Percentiles rank a stretch among this genome's conserved stretches.
Conservation (phyloP, 53 echinoderm and acorn worm genomes). For the Henricia sp. region DNA sequence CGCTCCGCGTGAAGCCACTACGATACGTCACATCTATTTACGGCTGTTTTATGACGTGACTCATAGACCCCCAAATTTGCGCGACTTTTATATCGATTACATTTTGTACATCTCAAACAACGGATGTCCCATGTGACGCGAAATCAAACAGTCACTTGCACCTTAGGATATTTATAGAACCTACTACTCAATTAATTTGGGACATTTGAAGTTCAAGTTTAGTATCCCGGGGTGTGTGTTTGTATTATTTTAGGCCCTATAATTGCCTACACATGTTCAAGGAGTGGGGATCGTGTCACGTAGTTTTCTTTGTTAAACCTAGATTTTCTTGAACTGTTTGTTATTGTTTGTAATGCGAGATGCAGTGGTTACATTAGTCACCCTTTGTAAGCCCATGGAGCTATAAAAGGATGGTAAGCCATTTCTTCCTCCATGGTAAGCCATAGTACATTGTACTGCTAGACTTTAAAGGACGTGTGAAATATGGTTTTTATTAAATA, state of each 20-base stretch:
- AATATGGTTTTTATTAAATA: no score
- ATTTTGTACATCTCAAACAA: neutral
- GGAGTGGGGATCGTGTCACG: neutral
- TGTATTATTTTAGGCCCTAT: neutral
- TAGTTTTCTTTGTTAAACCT: no score
- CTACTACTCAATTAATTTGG: neutral
- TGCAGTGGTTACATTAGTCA: no score
- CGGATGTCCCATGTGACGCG: neutral
- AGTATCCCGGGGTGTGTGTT: neutral
- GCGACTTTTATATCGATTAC: neutral
- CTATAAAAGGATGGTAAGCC: no score
- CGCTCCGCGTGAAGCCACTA: conserved; percentile 1
- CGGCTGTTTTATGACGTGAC: conserved; percentile 50
- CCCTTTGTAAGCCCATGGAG: no score
- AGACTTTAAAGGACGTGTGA: no score
- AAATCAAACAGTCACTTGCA: neutral
- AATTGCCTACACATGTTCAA: neutral
- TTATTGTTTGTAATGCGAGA: no score
- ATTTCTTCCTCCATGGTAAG: no score
- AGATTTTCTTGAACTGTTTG: no score
- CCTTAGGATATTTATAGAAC: neutral
- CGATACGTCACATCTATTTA: conserved; percentile 33
- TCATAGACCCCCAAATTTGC: neutral
- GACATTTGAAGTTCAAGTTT: neutral
- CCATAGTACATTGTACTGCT: no score